Evolutionary conservation across 2,113 vertebrate genomes (phyloP).

Genomic region (Orycteropus afer): DNA sequence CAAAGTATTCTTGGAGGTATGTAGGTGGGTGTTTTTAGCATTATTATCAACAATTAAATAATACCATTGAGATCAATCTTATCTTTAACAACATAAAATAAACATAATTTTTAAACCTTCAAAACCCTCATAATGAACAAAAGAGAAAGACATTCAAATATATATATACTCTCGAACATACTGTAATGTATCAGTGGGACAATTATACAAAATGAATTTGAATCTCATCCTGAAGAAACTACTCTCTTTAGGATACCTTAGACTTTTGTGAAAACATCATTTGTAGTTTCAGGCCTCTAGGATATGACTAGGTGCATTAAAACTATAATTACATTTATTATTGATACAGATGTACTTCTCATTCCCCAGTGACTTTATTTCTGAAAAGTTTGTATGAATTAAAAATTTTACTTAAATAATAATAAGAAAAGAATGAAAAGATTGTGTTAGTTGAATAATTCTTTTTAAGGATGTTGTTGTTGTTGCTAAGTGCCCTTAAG

Average conservation of each 20-base stretch:
- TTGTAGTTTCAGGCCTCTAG: constrained; percentile 25
- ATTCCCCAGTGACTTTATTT: not conserved
- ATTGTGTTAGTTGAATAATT: not conserved
- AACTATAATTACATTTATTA: constrained; percentile 57
- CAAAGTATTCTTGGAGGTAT: constrained; percentile 23
- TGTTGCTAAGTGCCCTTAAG: too few relatives aligned
- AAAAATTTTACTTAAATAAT: not conserved
- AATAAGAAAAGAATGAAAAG: not conserved
- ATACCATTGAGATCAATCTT: constrained; percentile 57
- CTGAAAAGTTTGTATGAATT: constrained; percentile 9
- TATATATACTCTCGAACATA: constrained; percentile 51
- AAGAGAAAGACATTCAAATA: constrained; percentile 63
- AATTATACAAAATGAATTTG: constrained; percentile 73
- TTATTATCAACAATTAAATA: constrained; percentile 67
- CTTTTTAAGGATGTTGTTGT: not conserved
- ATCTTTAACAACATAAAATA: constrained; percentile 51
- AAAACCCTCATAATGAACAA: constrained; percentile 56
- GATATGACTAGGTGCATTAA: constrained; percentile 40
- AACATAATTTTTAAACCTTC: not conserved
- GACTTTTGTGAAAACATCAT: constrained; percentile 51
- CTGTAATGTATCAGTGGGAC: constrained; percentile 64
- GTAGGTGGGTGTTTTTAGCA: constrained; percentile 41
- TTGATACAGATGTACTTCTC: not conserved
- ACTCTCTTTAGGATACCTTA: constrained; percentile 65
- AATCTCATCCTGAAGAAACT: constrained; percentile 57